Evolutionary conservation across 2,888 invertebrate genomes (phyloP).

Genomic region (Trachelus stipa): DNA sequence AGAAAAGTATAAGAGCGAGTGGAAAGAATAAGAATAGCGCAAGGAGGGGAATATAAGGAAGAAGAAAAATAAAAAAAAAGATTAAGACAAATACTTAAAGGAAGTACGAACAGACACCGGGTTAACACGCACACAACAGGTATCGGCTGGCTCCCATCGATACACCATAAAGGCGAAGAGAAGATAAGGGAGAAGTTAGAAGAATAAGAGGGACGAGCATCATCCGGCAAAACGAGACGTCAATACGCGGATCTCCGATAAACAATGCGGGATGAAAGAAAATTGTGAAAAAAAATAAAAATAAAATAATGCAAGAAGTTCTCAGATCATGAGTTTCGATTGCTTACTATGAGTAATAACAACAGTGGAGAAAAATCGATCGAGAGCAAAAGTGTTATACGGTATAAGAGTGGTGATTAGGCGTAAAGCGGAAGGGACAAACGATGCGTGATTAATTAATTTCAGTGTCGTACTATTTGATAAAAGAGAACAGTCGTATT

Average conservation of each 20-base stretch:
- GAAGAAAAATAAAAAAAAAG: neutral
- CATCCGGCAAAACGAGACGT: neutral
- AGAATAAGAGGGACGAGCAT: neutral
- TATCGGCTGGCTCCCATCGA: neutral
- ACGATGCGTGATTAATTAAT: neutral
- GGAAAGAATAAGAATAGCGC: neutral
- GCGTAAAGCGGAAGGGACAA: neutral
- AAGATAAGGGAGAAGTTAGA: neutral
- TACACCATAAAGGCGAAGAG: neutral
- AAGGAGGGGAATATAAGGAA: neutral
- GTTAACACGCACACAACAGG: neutral
- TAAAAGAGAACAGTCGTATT: neutral
- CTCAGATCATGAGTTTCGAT: neutral
- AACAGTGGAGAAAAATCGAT: neutral
- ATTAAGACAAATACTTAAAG: neutral
- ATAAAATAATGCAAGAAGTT: neutral
- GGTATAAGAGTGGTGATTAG: neutral
- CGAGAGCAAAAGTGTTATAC: neutral
- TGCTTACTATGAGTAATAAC: neutral
- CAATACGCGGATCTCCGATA: neutral
- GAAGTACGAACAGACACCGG: neutral
- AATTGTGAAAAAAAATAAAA: neutral
- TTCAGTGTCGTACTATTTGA: neutral
- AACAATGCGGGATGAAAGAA: neutral
- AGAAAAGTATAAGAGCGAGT: neutral